Evolutionary conservation across 2,888 invertebrate species (phyloP).

Genomic region (Villa cingulata): DNA sequence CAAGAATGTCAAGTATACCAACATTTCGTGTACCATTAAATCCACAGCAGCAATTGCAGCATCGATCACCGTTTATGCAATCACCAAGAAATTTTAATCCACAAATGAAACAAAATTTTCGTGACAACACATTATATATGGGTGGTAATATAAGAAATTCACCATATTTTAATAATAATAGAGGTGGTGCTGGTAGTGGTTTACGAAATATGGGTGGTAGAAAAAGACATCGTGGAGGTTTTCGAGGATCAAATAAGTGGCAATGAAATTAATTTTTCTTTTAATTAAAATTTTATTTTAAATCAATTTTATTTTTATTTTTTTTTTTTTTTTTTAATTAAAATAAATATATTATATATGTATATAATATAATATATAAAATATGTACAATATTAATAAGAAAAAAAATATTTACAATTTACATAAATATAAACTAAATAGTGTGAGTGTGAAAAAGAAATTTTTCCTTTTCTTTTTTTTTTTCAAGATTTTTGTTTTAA

Average conservation of each 20-base stretch:
- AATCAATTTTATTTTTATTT: not conserved
- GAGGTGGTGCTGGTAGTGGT: constrained; percentile 17
- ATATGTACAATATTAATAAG: too few species aligned
- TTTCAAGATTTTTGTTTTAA: too few species aligned
- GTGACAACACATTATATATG: constrained; percentile 5
- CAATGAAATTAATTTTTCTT: not conserved
- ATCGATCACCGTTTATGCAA: constrained; percentile 13
- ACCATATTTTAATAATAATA: constrained; percentile 9
- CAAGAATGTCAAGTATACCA: not conserved
- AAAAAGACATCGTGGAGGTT: constrained; percentile 22
- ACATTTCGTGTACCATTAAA: not conserved
- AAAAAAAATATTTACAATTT: too few species aligned
- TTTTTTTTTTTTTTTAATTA: not conserved
- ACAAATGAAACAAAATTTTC: constrained; percentile 12
- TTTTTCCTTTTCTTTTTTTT: too few species aligned
- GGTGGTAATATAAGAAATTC: constrained; percentile 1
- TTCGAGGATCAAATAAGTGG: constrained; percentile 22
- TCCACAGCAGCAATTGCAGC: constrained; percentile 6
- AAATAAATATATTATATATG: too few species aligned
- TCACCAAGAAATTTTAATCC: constrained; percentile 13
- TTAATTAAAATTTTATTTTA: not conserved
- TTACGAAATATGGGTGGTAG: constrained; percentile 18
- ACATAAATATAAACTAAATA: too few species aligned
- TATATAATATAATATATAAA: too few species aligned
- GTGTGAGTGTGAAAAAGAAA: too few species aligned